These are phyloP conservation scores for Oryzias javanicus DNA, from an alignment of 2,113 vertebrate species.

Conservation along the genomic window DNA sequence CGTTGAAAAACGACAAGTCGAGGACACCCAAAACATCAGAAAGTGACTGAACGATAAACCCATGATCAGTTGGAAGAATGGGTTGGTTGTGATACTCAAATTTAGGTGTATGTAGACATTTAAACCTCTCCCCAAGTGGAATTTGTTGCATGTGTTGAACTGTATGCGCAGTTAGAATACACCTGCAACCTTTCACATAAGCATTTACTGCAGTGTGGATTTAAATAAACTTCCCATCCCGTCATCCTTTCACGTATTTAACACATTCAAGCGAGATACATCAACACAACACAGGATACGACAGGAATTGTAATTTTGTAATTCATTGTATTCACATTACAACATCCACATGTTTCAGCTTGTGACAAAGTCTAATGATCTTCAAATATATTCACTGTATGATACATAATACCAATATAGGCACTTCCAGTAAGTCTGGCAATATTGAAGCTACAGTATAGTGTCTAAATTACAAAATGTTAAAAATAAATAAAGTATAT, in stretches of 20 bases:
- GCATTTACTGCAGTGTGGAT: neutral
- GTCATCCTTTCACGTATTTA: no score
- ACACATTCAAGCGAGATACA: no score
- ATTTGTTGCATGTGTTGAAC: no score
- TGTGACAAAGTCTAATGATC: slow-evolving; percentile 89
- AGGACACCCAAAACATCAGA: no score
- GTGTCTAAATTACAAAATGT: slow-evolving; percentile 96
- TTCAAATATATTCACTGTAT: slow-evolving; percentile 91
- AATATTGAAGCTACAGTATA: slow-evolving; percentile 91
- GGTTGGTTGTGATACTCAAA: no score
- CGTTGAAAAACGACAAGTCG: no score
- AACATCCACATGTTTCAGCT: slow-evolving; percentile 89
- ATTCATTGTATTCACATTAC: slow-evolving; percentile 92
- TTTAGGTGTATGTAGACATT: no score
- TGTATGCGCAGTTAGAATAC: neutral
- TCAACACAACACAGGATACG: slow-evolving; percentile 71
- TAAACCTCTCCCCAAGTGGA: neutral
- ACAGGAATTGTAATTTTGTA: slow-evolving; percentile 91
- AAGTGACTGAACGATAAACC: no score
- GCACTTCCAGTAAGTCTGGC: slow-evolving; percentile 98
- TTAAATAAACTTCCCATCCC: no score
- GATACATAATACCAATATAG: slow-evolving; percentile 95
- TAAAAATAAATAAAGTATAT: slow-evolving; percentile 98
- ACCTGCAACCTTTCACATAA: neutral
- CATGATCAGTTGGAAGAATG: no score